Percentiles rank a stretch among this genome's conserved stretches.
Conservation (phyloP, 2,797 vertebrate genomes). For the Alosa sapidissima region DNA sequence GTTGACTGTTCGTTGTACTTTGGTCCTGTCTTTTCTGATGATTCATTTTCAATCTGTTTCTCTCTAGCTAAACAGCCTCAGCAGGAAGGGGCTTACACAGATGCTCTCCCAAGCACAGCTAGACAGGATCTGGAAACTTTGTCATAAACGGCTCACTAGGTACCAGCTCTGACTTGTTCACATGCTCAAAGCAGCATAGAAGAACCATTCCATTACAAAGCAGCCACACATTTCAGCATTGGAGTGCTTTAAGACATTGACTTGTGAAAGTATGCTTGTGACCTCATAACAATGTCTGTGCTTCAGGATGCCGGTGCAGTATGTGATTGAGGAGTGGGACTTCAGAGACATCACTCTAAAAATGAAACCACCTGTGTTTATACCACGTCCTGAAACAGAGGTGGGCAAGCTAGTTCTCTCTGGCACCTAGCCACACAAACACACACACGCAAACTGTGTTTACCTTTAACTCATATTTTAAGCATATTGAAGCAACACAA, state of each 20-base stretch:
- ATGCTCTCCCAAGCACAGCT: slow-evolving; percentile 71
- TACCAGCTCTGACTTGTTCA: slow-evolving; percentile 48
- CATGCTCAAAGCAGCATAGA: no score
- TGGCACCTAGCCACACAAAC: not conserved
- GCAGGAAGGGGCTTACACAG: slow-evolving; percentile 57
- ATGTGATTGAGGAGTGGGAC: slow-evolving; percentile 95
- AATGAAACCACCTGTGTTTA: slow-evolving; percentile 94
- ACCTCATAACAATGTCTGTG: slow-evolving; percentile 20
- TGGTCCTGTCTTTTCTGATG: not conserved
- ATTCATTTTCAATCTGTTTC: not conserved
- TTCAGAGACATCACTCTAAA: slow-evolving; percentile 88
- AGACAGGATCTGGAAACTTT: slow-evolving; percentile 78
- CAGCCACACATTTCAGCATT: not conserved
- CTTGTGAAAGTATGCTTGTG: not conserved
- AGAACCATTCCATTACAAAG: not conserved
- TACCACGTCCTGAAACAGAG: slow-evolving; percentile 96
- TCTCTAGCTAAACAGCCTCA: slow-evolving; percentile 81
- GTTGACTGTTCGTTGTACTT: not conserved
- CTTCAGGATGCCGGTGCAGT: slow-evolving; percentile 92
- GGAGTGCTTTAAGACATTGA: not conserved
- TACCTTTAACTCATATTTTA: slow-evolving; percentile 20
- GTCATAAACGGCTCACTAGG: slow-evolving; percentile 80
- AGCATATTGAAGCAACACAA: no score
- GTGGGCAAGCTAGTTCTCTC: slow-evolving; percentile 59
- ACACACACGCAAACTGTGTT: not conserved